Percentiles rank a stretch among this genome's conserved stretches.
phyloP scores from a whole-genome alignment of 2,113 vertebrate species.

The Limanda limanda region DNA sequence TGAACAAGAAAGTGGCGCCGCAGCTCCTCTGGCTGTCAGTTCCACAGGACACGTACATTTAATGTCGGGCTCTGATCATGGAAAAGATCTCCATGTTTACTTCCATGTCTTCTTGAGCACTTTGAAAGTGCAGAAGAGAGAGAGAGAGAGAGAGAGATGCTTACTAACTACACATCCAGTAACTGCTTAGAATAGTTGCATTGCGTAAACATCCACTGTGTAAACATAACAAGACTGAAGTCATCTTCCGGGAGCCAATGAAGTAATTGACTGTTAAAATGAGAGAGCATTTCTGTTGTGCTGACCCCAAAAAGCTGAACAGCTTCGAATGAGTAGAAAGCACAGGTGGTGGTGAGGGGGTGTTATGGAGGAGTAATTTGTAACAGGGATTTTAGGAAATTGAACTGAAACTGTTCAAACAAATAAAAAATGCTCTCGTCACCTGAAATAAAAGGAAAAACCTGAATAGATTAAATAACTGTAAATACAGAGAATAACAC shows the following conservation, averaged over 20 bases:
- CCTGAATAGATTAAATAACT: not conserved
- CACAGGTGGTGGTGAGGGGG: not conserved
- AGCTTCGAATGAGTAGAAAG: not conserved
- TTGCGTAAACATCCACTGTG: not conserved
- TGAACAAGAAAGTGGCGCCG: slow-evolving; percentile 64
- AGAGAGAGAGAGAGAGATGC: not conserved
- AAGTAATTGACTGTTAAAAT: not conserved
- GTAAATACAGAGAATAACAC: not conserved
- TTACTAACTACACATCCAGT: not conserved
- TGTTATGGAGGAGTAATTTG: not conserved
- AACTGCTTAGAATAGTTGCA: not conserved
- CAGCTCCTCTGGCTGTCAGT: slow-evolving; percentile 69
- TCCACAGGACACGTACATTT: slow-evolving; percentile 47
- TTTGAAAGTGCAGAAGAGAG: slow-evolving; percentile 1
- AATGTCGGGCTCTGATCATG: slow-evolving; percentile 58
- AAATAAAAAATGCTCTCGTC: not conserved
- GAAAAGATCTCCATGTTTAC: slow-evolving; percentile 36
- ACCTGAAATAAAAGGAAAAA: not conserved
- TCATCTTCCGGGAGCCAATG: not conserved
- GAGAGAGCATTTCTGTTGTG: not conserved
- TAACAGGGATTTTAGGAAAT: not conserved
- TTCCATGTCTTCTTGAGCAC: slow-evolving; percentile 30
- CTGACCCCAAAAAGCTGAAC: not conserved
- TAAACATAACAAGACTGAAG: not conserved
- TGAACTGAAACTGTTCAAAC: not conserved